Percentiles rank a stretch among this genome's conserved stretches.
phyloP scores from a whole-genome alignment of 2,113 vertebrate species.

The Cololabis saira region DNA sequence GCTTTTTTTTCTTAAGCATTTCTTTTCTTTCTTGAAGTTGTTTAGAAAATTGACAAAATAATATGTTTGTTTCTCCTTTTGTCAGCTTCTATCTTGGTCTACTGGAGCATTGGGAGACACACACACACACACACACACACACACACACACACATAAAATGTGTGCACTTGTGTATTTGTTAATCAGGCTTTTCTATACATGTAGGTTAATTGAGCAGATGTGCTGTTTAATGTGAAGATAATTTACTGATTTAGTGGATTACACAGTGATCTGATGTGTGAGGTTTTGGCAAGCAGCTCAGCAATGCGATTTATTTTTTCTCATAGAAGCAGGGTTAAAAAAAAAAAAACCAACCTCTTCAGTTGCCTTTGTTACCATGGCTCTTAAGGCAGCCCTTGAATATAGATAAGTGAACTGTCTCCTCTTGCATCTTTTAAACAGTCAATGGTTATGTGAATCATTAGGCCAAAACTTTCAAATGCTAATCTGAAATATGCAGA shows the following conservation, averaged over 20 bases:
- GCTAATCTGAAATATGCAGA: slow-evolving; percentile 24
- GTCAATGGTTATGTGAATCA: slow-evolving; percentile 55
- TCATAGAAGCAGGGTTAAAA: slow-evolving; percentile 1
- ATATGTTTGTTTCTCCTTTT: too few species aligned
- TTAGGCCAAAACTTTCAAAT: slow-evolving; percentile 12
- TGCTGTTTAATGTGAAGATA: slow-evolving; percentile 34
- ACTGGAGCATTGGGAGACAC: too few species aligned
- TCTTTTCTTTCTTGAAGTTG: too few species aligned
- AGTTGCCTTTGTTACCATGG: neutral
- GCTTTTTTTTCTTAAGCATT: too few species aligned
- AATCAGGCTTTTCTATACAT: slow-evolving; percentile 18
- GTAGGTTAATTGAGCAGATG: slow-evolving; percentile 31
- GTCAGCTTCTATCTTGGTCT: too few species aligned
- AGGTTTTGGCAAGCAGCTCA: slow-evolving; percentile 30
- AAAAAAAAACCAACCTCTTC: neutral
- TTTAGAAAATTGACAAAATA: too few species aligned
- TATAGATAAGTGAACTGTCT: slow-evolving; percentile 37
- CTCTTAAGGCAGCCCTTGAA: slow-evolving; percentile 26
- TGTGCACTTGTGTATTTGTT: too few species aligned
- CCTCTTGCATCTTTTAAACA: slow-evolving; percentile 21
- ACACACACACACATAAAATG: too few species aligned
- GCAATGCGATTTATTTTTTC: slow-evolving; percentile 4
- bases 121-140: too few species aligned
- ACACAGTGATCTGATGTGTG: slow-evolving; percentile 22
- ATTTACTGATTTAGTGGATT: slow-evolving; percentile 36